These are phyloP conservation scores for Limnephilus auricula DNA, from an alignment of 2,888 invertebrate species.

Conservation along the genomic window DNA sequence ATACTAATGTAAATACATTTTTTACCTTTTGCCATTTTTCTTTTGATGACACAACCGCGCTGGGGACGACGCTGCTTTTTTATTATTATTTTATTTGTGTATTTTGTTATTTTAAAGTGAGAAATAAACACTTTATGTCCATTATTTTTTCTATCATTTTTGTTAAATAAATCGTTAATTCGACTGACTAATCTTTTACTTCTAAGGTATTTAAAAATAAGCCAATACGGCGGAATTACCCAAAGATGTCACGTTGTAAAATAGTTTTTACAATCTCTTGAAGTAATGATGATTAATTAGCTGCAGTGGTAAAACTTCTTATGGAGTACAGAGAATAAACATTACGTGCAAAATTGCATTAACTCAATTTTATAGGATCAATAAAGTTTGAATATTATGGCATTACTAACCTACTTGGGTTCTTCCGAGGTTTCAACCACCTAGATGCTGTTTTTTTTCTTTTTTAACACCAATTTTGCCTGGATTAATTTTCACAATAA, in stretches of 20 bases:
- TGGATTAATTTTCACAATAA: not conserved
- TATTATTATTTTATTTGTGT: constrained; percentile 53
- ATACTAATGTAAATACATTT: constrained; percentile 53
- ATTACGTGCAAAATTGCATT: not conserved
- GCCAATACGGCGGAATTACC: not conserved
- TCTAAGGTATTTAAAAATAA: not conserved
- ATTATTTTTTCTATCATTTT: constrained; percentile 64
- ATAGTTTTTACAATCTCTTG: not conserved
- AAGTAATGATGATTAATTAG: not conserved
- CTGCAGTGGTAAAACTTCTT: not conserved
- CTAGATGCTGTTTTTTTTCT: too few relatives aligned
- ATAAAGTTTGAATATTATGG: not conserved
- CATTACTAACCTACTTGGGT: not conserved
- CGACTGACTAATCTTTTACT: constrained; percentile 42
- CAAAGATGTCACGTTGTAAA: not conserved
- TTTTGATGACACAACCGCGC: constrained; percentile 29
- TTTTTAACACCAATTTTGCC: not conserved
- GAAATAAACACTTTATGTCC: constrained; percentile 57
- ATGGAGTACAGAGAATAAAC: too few relatives aligned
- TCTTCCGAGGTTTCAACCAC: not conserved
- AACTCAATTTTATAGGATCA: not conserved
- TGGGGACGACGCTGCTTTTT: constrained; percentile 29
- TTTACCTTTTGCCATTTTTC: constrained; percentile 38
- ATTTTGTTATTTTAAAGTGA: constrained; percentile 46
- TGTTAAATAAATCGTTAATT: constrained; percentile 58